A percentile compares a stretch with the other conserved stretches of the same genome.
Conservation (phyloP, 2,888 invertebrate species). For the Molorchus minor region DNA sequence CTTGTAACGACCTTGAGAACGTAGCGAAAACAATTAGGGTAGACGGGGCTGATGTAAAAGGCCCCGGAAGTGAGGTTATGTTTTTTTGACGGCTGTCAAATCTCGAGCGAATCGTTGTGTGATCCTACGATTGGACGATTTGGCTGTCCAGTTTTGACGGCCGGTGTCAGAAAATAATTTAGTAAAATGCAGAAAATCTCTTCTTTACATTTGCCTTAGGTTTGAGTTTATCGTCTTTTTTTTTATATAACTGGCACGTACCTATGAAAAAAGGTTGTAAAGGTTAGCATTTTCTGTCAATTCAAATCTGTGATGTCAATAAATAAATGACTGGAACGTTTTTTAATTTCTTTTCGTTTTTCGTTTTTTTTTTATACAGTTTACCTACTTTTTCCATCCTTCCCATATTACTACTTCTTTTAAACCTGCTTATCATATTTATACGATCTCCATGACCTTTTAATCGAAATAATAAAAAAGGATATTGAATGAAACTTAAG, state of each 20-base stretch:
- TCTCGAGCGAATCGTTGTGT: too few species aligned
- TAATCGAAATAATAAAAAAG: too few species aligned
- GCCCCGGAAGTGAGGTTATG: too few species aligned
- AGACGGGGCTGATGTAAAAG: slow-evolving; percentile 10
- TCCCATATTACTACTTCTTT: background rate
- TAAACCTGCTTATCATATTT: background rate
- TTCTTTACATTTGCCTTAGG: slow-evolving; percentile 5
- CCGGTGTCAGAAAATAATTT: too few species aligned
- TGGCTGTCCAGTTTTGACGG: too few species aligned
- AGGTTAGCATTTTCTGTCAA: slow-evolving; percentile 61
- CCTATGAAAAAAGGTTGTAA: slow-evolving; percentile 53
- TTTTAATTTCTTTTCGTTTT: slow-evolving; percentile 10
- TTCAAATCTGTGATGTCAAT: slow-evolving; percentile 62
- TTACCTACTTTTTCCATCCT: background rate
- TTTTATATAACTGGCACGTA: slow-evolving; percentile 40
- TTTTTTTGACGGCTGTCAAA: too few species aligned
- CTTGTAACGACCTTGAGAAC: slow-evolving; percentile 19
- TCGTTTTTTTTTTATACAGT: background rate
- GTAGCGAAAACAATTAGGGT: slow-evolving; percentile 8
- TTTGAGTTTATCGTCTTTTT: slow-evolving; percentile 33
- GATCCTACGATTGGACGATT: too few species aligned
- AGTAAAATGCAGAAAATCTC: too few species aligned
- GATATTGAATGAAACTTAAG: too few species aligned
- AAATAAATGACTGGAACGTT: slow-evolving; percentile 42
- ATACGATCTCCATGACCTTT: too few species aligned